Conservation (phyloP, 2,888 invertebrate genomes). For the Conus canariensis region DNA sequence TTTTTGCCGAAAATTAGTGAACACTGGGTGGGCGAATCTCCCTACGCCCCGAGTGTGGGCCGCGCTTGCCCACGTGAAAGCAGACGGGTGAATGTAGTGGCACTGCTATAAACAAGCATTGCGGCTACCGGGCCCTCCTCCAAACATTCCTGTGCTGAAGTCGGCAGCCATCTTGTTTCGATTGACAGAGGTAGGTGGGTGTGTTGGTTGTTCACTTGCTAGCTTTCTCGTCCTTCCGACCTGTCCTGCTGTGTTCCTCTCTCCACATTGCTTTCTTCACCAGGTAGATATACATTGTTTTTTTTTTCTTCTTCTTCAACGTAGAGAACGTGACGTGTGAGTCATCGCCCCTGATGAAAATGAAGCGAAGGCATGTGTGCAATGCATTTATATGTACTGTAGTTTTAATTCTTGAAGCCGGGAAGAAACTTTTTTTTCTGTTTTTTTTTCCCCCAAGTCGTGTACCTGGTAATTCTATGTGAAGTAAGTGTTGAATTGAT, state of each 20-base stretch:
- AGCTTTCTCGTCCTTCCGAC: neutral
- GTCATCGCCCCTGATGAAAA: too few species aligned
- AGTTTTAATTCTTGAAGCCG: too few species aligned
- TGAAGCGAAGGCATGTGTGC: neutral
- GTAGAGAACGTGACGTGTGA: neutral
- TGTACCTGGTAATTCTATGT: too few species aligned
- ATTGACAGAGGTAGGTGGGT: conserved; percentile 44
- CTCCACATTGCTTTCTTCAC: neutral
- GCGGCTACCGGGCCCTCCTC: conserved; percentile 38
- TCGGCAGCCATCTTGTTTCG: conserved; percentile 57
- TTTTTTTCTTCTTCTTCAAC: neutral
- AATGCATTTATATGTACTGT: too few species aligned
- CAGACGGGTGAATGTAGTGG: conserved; percentile 27
- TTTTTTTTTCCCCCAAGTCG: too few species aligned
- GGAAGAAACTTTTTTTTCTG: too few species aligned
- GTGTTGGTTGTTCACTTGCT: conserved; percentile 18
- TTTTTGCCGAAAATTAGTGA: neutral
- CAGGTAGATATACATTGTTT: neutral
- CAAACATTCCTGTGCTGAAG: conserved; percentile 52
- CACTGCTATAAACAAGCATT: conserved; percentile 45
- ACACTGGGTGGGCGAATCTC: neutral
- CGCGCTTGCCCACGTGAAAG: neutral
- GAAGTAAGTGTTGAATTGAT: too few species aligned
- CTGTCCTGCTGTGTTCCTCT: neutral
- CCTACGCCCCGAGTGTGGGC: neutral